Evolutionary conservation across 2,113 vertebrate species (phyloP).

Genomic region (Ceyx cyanopectus): DNA sequence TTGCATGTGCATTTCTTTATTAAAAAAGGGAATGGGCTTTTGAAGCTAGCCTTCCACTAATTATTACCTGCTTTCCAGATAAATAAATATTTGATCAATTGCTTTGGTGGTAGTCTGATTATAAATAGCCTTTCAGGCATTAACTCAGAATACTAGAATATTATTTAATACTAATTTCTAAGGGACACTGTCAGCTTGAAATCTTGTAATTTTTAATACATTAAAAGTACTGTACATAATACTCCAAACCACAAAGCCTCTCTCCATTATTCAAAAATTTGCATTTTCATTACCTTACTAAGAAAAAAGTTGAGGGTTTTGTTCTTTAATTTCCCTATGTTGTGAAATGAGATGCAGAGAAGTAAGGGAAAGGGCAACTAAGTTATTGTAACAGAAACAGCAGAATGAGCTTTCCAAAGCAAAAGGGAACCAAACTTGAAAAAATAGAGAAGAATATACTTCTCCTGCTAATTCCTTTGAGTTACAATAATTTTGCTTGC

Average conservation of each 20-base stretch:
- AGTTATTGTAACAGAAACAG: not conserved
- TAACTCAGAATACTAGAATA: not conserved
- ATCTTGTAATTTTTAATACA: not conserved
- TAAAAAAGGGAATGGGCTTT: slow-evolving; percentile 16
- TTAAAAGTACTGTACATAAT: not conserved
- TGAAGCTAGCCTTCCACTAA: not conserved
- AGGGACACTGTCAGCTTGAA: not conserved
- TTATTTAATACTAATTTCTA: slow-evolving; percentile 11
- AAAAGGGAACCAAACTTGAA: not conserved
- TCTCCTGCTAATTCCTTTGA: slow-evolving; percentile 5
- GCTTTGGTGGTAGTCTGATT: not conserved
- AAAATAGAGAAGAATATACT: not conserved
- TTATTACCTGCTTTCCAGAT: slow-evolving; percentile 30
- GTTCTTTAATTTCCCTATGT: not conserved
- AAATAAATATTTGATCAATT: slow-evolving; percentile 59
- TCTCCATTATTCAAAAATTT: not conserved
- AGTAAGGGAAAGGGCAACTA: not conserved
- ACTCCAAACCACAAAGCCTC: not conserved
- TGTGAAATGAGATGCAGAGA: not conserved
- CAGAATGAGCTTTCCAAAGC: not conserved
- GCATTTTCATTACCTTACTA: slow-evolving; percentile 4
- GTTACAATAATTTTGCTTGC: slow-evolving; percentile 35
- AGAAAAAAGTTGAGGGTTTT: not conserved
- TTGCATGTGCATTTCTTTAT: slow-evolving; percentile 38
- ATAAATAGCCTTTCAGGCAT: slow-evolving; percentile 17